Evolutionary conservation across 2,888 invertebrate genomes (phyloP), one percentile per base, ranked within the genome.

Genomic region (Frankliniella fusca): DNA sequence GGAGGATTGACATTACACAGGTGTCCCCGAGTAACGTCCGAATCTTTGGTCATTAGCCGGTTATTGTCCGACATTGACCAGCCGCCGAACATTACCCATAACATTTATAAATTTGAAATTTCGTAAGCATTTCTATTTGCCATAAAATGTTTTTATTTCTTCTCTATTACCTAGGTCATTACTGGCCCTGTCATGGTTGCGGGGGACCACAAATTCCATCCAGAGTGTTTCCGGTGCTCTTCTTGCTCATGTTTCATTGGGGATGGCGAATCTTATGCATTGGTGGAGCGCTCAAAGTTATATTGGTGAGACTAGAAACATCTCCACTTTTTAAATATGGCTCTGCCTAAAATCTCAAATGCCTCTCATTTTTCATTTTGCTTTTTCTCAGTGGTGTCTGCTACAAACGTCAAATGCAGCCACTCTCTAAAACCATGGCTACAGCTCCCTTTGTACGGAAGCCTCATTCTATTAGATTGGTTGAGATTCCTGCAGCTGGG

Each of bases 151-250:
- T 15, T 20, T 61, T 11, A n/a, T 80, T 50, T 70, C 80, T 50
- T 70, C 80, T 80, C 76, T 70, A 85, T 86, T 82, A 38, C 5
- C 38, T 85, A 90, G 89, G 87, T 90, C 84, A 93, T 93, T 85
- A 94, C 95, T 0, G 97, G 97, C 0, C 97, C 97, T 48, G 95
- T 97, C 84, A 97, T 97, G 97, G 93, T 96, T 84, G 97, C 97
- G 38, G 97, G 97, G 50, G 95, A 95, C 87, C 97, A 97, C 89
- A 95, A 96, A 88, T 97, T 97, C 90, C 97, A 98, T 89, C 97
- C 97, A 80, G 97, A 97, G 90, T 97, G 97, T 89, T 97, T 97
- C 89, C 93, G 94, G 86, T 98, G 97, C 88, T 91, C 90, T 81
- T 92, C 92, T 50, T 97, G 97, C 88, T 90, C 92, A 54, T 91